A percentile compares a stretch with the other conserved stretches of the same genome.
phyloP scores from a whole-genome alignment of 2,113 vertebrate species.

The Lagopus muta region DNA sequence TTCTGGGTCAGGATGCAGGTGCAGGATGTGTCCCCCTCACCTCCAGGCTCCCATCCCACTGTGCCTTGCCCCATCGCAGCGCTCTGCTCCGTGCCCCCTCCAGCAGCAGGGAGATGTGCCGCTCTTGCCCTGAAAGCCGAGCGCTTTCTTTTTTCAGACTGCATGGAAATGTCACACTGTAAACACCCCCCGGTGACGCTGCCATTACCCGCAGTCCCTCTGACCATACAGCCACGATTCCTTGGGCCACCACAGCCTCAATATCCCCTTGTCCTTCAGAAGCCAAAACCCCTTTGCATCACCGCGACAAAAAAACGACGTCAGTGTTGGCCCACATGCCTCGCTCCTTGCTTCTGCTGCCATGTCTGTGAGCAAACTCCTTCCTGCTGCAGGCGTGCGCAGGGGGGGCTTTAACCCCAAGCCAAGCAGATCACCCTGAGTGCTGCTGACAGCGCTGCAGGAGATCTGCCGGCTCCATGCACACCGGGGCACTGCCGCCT shows the following conservation, averaged over 20 bases:
- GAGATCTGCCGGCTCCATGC: not conserved
- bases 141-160: not conserved
- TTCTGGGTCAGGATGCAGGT: accelerated
- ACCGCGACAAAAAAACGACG: not conserved
- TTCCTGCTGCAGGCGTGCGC: not conserved
- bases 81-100: not conserved
- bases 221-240: not conserved
- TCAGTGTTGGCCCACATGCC: not conserved
- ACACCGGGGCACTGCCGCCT: not conserved
- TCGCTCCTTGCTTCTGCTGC: not conserved
- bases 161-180: conserved; percentile 35
- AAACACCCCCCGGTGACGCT: not conserved
- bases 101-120: not conserved
- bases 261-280: conserved; percentile 3
- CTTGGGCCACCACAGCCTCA: not conserved
- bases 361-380: not conserved
- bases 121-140: not conserved
- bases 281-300: not conserved
- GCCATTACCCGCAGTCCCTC: not conserved
- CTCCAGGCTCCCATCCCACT: too few species aligned
- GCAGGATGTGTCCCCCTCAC: too few species aligned
- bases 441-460: not conserved
- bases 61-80: not conserved
- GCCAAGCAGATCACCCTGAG: not conserved
- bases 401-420: not conserved